These are phyloP conservation scores for Falcaria lacertinaria DNA, from an alignment of 2,888 invertebrate genomes.

Conservation along the genomic window DNA sequence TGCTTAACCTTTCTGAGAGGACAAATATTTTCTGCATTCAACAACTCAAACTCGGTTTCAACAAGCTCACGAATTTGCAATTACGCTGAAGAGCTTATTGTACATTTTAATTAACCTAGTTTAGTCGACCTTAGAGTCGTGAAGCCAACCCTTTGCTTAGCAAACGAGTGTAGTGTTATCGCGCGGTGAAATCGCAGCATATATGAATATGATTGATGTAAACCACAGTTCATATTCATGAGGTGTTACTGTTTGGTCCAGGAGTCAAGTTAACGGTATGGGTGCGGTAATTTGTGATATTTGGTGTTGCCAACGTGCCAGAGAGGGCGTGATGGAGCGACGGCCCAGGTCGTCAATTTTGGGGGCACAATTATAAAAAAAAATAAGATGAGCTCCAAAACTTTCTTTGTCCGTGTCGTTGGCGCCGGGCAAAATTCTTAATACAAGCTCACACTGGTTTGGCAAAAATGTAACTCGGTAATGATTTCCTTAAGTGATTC, in stretches of 20 bases:
- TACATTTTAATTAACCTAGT: conserved; percentile 45
- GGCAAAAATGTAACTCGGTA: no score
- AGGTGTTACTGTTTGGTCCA: conserved; percentile 56
- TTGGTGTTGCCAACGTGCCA: no score
- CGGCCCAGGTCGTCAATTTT: no score
- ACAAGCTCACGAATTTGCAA: not conserved
- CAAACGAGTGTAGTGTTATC: conserved; percentile 50
- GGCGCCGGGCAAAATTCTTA: no score
- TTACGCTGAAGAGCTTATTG: conserved; percentile 26
- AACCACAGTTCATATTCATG: conserved; percentile 67
- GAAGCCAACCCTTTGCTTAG: conserved; percentile 38
- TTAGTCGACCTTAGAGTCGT: conserved; percentile 32
- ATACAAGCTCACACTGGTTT: no score
- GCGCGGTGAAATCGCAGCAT: conserved; percentile 40
- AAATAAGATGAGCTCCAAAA: no score
- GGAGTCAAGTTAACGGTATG: conserved; percentile 16
- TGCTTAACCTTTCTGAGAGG: no score
- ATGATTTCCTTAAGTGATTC: no score
- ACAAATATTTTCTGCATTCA: conserved; percentile 2
- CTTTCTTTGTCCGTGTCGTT: no score
- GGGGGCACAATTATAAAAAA: no score
- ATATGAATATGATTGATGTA: conserved; percentile 67
- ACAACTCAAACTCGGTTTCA: not conserved
- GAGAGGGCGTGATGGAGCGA: no score
- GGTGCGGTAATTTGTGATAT: conserved; percentile 24